Conservation (phyloP, 2,888 invertebrate genomes). For the Zaprionus obscuricornis region DNA sequence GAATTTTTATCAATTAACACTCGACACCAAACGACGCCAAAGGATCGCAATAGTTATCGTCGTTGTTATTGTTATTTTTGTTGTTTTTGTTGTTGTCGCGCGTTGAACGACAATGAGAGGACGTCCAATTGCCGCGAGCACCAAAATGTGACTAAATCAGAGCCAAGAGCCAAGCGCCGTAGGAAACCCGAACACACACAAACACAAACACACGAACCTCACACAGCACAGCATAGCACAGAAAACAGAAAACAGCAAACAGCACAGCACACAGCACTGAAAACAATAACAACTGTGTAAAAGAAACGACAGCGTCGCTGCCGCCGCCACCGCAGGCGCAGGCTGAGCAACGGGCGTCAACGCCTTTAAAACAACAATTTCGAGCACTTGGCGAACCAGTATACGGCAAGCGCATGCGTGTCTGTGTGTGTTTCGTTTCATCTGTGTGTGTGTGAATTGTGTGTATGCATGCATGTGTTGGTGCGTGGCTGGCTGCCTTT, state of each 20-base stretch:
- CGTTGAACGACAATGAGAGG: slow-evolving; percentile 41
- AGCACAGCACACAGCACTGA: no score
- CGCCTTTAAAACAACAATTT: slow-evolving; percentile 48
- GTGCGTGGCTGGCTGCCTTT: slow-evolving; percentile 46
- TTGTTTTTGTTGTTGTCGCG: slow-evolving; percentile 21
- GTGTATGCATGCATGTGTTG: slow-evolving; percentile 35
- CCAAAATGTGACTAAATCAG: slow-evolving; percentile 81
- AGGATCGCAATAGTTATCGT: slow-evolving; percentile 56
- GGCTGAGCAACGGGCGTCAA: slow-evolving; percentile 50
- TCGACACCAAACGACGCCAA: slow-evolving; percentile 62
- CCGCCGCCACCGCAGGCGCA: slow-evolving; percentile 22
- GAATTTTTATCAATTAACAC: slow-evolving; percentile 39
- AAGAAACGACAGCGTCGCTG: slow-evolving; percentile 30
- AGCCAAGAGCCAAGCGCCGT: slow-evolving; percentile 66
- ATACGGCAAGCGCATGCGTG: slow-evolving; percentile 56
- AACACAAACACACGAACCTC: slow-evolving; percentile 14
- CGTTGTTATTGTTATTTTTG: slow-evolving; percentile 14
- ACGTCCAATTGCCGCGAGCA: slow-evolving; percentile 82
- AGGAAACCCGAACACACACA: slow-evolving; percentile 50
- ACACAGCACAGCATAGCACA: slow-evolving; percentile 27
- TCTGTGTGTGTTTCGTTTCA: slow-evolving; percentile 36
- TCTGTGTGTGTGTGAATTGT: slow-evolving; percentile 8
- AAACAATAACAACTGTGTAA: slow-evolving; percentile 14
- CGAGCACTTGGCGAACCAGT: slow-evolving; percentile 66
- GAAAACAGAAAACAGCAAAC: slow-evolving; percentile 5